Evolutionary conservation across 1,140 invertebrate genomes (phyloP).

Genomic region (Melitaea cinxia): DNA sequence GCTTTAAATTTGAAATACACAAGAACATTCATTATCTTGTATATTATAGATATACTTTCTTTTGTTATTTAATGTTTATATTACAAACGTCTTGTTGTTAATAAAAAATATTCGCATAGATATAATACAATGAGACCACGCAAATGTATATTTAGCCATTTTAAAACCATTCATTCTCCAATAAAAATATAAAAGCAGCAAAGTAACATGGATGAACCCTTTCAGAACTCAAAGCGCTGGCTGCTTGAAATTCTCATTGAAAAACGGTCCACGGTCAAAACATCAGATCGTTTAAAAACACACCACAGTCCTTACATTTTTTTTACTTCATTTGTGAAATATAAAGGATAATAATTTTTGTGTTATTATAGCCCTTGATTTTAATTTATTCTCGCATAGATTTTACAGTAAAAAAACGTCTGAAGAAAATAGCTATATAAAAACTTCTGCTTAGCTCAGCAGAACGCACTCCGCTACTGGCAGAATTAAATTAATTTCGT

Average conservation of each 20-base stretch:
- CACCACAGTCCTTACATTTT: conserved; percentile 31
- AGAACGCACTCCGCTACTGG: conserved; percentile 44
- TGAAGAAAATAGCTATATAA: not conserved
- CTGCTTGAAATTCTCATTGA: conserved; percentile 61
- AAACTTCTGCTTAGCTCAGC: conserved; percentile 33
- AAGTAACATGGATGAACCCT: conserved; percentile 66
- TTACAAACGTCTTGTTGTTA: too few species aligned
- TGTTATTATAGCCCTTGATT: not conserved
- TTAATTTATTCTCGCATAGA: not conserved
- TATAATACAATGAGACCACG: conserved; percentile 36
- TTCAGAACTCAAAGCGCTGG: conserved; percentile 59
- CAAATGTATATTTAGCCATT: conserved; percentile 66
- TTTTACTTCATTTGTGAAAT: not conserved
- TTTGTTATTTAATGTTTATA: too few species aligned
- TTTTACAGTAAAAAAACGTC: not conserved
- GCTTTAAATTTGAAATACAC: too few species aligned
- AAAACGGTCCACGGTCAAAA: conserved; percentile 66
- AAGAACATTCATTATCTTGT: too few species aligned
- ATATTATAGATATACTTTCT: too few species aligned
- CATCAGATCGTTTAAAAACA: conserved; percentile 51
- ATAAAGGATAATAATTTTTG: not conserved
- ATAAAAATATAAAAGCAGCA: conserved; percentile 70
- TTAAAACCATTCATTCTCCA: conserved; percentile 63
- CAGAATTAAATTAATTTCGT: conserved; percentile 75
- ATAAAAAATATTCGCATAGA: conserved; percentile 10